Conservation (phyloP, 2,113 vertebrate species). For the Penelope pileata region DNA sequence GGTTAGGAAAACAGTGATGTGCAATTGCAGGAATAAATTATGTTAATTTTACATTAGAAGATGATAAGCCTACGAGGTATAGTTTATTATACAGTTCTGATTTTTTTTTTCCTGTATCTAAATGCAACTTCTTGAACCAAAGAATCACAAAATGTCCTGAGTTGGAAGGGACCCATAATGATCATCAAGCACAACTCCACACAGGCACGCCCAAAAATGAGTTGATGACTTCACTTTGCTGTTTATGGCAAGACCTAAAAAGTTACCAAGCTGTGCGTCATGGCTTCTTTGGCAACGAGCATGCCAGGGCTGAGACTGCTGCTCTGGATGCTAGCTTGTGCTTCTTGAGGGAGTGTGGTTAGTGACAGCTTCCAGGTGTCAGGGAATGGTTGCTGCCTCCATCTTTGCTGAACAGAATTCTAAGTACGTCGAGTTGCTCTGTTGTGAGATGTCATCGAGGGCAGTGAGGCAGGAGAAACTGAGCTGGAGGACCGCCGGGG, state of each 20-base stretch:
- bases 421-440: neutral
- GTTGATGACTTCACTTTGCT: neutral
- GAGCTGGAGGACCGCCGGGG: neutral
- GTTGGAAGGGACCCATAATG: too few relatives aligned
- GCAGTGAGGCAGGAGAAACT: neutral
- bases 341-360: neutral
- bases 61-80: neutral
- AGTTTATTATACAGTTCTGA: too few relatives aligned
- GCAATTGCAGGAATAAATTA: neutral
- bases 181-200: too few relatives aligned
- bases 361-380: neutral
- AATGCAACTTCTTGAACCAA: neutral
- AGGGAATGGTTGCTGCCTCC: neutral
- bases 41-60: neutral
- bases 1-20: neutral
- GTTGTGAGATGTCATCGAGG: neutral
- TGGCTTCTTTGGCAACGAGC: neutral
- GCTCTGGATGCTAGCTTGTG: neutral
- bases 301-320: neutral
- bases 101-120: neutral
- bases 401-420: neutral
- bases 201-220: too few relatives aligned
- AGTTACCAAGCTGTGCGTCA: neutral
- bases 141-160: neutral
- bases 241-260: neutral